These are phyloP conservation scores for Caretta caretta DNA, from an alignment of 2,113 vertebrate genomes.

Conservation along the genomic window DNA sequence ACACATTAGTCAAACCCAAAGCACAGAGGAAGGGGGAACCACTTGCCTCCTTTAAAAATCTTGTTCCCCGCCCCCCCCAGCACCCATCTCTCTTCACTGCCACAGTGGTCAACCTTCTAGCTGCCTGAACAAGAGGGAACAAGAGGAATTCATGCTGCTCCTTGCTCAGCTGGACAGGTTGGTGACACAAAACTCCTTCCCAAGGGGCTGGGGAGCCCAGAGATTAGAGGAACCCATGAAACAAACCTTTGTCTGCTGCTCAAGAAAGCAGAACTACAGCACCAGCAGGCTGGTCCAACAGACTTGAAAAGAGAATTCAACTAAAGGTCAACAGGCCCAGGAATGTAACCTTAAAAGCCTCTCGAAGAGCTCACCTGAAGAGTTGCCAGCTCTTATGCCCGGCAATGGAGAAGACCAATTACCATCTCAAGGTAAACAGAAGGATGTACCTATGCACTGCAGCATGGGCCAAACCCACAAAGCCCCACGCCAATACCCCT, in stretches of 20 bases:
- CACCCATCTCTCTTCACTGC: no score
- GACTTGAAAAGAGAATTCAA: fast-evolving
- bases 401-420: no score
- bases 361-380: not conserved
- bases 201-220: not conserved
- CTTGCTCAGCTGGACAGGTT: not conserved
- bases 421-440: not conserved
- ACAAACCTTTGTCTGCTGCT: not conserved
- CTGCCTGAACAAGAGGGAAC: not conserved
- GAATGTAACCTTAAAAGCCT: not conserved
- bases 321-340: fast-evolving
- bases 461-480: not conserved
- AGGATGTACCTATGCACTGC: no score
- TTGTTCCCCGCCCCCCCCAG: no score
- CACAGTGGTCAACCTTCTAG: not conserved
- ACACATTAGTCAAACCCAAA: not conserved
- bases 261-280: fast-evolving
- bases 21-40: not conserved
- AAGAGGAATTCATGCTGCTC: not conserved
- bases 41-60: not conserved
- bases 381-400: not conserved
- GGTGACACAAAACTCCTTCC: not conserved
- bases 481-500: not conserved
- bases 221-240: not conserved
- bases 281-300: not conserved